Percentiles rank a stretch among this genome's conserved stretches.
Evolutionary conservation across 1,140 invertebrate species (phyloP).

Genomic region (Microplitis mediator): DNA sequence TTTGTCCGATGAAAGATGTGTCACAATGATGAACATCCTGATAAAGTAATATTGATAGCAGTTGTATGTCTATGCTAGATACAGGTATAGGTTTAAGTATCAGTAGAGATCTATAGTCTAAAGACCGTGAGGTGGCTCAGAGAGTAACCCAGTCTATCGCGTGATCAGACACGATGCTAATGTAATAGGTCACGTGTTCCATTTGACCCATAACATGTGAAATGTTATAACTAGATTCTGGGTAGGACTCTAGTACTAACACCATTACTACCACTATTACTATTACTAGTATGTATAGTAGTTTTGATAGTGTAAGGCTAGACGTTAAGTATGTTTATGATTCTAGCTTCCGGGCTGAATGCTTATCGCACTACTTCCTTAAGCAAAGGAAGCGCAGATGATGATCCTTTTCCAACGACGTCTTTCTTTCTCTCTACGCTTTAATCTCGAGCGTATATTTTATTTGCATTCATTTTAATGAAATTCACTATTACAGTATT

Average conservation of each 20-base stretch:
- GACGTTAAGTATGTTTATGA: slow-evolving; percentile 4
- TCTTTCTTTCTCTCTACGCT: not conserved
- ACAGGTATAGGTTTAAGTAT: no score
- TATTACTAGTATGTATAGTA: no score
- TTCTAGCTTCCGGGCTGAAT: not conserved
- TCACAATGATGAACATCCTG: not conserved
- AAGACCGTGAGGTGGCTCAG: no score
- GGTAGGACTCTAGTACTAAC: not conserved
- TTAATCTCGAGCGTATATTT: no score
- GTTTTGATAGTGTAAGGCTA: no score
- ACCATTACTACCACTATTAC: not conserved
- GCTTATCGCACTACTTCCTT: not conserved
- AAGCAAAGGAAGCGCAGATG: not conserved
- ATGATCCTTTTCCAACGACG: slow-evolving; percentile 4
- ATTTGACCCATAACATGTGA: not conserved
- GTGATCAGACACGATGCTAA: slow-evolving; percentile 4
- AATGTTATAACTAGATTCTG: not conserved
- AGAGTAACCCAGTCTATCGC: not conserved
- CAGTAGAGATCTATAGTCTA: no score
- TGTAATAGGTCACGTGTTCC: slow-evolving; percentile 1
- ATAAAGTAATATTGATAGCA: not conserved
- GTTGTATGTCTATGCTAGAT: no score
- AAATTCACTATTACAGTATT: no score
- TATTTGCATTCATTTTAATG: no score
- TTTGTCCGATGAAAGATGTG: slow-evolving; percentile 1